Percentiles rank a stretch among this genome's conserved stretches.
Evolutionary conservation across 92 coral and sea anemone species (phyloP).

Genomic region (Epizoanthus rinbou): DNA sequence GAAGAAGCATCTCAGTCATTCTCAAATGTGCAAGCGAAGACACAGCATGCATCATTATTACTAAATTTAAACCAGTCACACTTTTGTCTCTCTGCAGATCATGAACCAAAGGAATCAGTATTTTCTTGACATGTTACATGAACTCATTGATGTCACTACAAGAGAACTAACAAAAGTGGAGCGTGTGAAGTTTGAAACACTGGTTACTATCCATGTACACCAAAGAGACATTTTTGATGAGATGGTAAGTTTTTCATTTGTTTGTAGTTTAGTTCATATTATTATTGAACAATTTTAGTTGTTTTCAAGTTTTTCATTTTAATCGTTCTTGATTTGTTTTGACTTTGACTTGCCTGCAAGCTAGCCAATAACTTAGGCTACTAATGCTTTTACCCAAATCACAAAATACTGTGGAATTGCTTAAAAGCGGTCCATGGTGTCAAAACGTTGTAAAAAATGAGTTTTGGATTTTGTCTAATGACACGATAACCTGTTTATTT

Average conservation of each 20-base stretch:
- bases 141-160: constrained; percentile 96
- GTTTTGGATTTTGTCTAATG: too few relatives aligned
- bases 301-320: too few relatives aligned
- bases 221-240: constrained; percentile 98
- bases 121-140: constrained; percentile 92
- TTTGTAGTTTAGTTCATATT: too few relatives aligned
- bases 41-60: background rate
- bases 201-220: constrained; percentile 84
- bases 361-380: too few relatives aligned
- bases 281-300: too few relatives aligned
- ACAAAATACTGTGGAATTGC: too few relatives aligned
- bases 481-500: too few relatives aligned
- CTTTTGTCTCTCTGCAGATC: constrained; percentile 59
- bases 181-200: constrained; percentile 89
- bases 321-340: too few relatives aligned
- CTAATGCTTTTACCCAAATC: too few relatives aligned
- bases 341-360: too few relatives aligned
- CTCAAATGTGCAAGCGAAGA: background rate
- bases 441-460: too few relatives aligned
- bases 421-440: too few relatives aligned
- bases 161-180: constrained; percentile 94
- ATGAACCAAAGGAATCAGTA: constrained; percentile 94
- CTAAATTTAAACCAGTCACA: background rate
- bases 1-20: background rate
- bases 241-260: constrained; percentile 57